phyloP scores from a whole-genome alignment of 2,113 vertebrate species.

The Delphinapterus leucas region DNA sequence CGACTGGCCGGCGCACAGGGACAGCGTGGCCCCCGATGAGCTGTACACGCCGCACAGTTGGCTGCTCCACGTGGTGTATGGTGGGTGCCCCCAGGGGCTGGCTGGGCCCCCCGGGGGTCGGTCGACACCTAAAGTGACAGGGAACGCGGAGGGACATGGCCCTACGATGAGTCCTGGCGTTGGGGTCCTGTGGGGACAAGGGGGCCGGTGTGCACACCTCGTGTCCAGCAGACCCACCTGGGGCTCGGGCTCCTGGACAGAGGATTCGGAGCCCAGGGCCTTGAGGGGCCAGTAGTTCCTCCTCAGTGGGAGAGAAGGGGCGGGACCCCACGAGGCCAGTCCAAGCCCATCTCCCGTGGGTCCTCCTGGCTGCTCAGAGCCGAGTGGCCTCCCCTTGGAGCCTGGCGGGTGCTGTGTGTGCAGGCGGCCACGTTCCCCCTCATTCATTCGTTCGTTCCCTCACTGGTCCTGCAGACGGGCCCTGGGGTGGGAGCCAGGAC shows the following conservation, averaged over 20 bases:
- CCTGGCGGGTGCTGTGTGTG: accelerated
- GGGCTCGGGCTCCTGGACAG: background rate
- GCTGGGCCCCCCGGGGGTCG: background rate
- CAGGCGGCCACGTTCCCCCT: background rate
- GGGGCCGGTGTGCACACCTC: accelerated
- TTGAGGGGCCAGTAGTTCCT: background rate
- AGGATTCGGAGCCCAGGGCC: background rate
- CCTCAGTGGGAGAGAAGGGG: background rate
- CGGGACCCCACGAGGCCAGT: background rate
- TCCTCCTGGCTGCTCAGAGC: background rate
- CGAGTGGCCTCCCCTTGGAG: background rate
- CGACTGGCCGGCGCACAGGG: conserved; percentile 93
- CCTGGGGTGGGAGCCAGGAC: background rate
- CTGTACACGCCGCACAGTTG: conserved; percentile 93
- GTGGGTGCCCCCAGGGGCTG: conserved; percentile 73
- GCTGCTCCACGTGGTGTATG: conserved; percentile 85
- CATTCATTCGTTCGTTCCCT: accelerated
- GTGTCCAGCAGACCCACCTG: background rate
- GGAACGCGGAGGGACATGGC: background rate
- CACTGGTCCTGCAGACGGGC: background rate
- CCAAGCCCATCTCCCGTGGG: accelerated
- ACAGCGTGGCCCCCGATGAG: conserved; percentile 89
- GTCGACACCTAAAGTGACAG: background rate
- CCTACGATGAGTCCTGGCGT: accelerated
- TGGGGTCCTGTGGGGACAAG: background rate